phyloP scores from a whole-genome alignment of 2,888 invertebrate genomes.

The Antheraea assamensis region DNA sequence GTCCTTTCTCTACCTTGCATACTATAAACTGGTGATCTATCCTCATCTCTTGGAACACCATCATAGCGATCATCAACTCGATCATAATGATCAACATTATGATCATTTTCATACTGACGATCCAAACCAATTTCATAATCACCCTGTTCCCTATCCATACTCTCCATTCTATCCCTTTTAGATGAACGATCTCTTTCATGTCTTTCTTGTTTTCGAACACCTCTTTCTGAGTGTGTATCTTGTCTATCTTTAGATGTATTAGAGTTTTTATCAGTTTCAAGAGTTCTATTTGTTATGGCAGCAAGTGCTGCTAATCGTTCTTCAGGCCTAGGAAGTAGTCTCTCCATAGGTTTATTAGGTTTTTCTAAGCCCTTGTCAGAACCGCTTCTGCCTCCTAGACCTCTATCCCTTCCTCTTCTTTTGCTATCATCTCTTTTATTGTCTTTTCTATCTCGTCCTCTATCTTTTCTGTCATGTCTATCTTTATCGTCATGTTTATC shows the following conservation, averaged over 20 bases:
- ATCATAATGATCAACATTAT: conserved; percentile 77
- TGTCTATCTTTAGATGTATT: conserved; percentile 74
- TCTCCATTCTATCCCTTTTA: conserved; percentile 73
- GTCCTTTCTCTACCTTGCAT: conserved; percentile 70
- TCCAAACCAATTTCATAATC: conserved; percentile 75
- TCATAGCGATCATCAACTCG: conserved; percentile 74
- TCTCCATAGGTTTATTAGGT: conserved; percentile 83
- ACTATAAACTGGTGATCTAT: conserved; percentile 71
- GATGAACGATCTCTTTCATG: conserved; percentile 78
- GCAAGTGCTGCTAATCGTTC: conserved; percentile 84
- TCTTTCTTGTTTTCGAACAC: conserved; percentile 73
- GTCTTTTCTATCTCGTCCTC: conserved; percentile 85
- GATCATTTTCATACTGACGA: conserved; percentile 74
- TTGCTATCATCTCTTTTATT: conserved; percentile 78
- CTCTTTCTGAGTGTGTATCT: conserved; percentile 74
- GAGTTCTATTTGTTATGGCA: conserved; percentile 73
- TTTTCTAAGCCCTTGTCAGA: conserved; percentile 82
- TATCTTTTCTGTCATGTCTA: conserved; percentile 85
- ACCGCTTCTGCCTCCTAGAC: conserved; percentile 71
- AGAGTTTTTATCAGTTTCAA: conserved; percentile 74
- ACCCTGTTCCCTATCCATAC: conserved; percentile 74
- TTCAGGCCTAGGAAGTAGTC: conserved; percentile 84
- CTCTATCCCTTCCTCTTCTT: conserved; percentile 74
- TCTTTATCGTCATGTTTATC: conserved; percentile 82
- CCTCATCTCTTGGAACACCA: conserved; percentile 69